Conservation (phyloP, 2,888 invertebrate species). For the Dusona sp. region DNA sequence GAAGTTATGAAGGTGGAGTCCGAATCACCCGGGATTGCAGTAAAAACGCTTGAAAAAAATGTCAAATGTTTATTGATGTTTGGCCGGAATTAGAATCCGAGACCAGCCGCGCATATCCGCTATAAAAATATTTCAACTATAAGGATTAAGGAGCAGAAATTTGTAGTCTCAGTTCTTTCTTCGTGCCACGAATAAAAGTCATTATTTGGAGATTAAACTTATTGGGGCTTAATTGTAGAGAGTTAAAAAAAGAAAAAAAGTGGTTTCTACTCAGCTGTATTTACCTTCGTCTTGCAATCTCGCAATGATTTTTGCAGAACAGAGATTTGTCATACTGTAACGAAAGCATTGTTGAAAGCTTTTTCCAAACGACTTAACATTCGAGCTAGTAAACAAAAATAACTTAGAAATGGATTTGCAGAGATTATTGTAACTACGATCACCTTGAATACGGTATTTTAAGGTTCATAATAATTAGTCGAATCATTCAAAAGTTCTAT, state of each 20-base stretch:
- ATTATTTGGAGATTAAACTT: background rate
- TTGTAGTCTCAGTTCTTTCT: background rate
- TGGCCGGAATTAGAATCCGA: too few species aligned
- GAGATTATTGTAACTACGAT: too few species aligned
- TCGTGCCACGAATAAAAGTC: background rate
- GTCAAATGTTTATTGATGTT: too few species aligned
- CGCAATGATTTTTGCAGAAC: background rate
- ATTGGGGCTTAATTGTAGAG: too few species aligned
- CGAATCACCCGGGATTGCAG: too few species aligned
- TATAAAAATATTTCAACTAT: background rate
- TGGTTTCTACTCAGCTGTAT: background rate
- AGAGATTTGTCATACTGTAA: too few species aligned
- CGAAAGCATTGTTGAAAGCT: background rate
- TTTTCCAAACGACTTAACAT: background rate
- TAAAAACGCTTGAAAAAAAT: too few species aligned
- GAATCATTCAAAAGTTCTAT: background rate
- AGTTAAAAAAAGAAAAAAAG: background rate
- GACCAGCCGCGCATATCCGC: too few species aligned
- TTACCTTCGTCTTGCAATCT: background rate
- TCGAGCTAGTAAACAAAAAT: background rate
- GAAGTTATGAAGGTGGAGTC: too few species aligned
- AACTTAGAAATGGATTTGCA: background rate
- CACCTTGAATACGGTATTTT: background rate
- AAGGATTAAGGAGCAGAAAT: background rate
- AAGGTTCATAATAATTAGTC: background rate